Conservation (phyloP, 2,797 vertebrate species). For the Tragelaphus oryx region DNA sequence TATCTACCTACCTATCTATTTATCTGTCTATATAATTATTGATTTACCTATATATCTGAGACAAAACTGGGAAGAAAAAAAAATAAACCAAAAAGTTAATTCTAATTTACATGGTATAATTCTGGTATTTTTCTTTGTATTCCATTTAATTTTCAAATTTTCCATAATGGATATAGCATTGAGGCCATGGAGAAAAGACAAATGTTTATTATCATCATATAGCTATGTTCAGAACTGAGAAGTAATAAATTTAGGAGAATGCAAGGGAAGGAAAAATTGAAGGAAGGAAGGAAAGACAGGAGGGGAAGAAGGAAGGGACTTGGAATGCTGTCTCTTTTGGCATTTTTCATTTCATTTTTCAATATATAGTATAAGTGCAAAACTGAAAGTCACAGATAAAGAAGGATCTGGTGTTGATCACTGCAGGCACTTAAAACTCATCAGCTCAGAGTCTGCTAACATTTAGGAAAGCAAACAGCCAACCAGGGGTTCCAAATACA, state of each 20-base stretch:
- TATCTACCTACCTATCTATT: background rate
- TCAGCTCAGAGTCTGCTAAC: slow-evolving; percentile 78
- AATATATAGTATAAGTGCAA: background rate
- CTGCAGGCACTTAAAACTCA: slow-evolving; percentile 80
- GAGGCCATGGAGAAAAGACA: background rate
- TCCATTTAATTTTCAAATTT: background rate
- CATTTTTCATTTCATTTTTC: background rate
- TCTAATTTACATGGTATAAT: background rate
- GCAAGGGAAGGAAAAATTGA: background rate
- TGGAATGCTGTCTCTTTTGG: background rate
- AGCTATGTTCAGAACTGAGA: background rate
- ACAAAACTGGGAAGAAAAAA: background rate
- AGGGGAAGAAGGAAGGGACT: background rate
- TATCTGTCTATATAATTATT: background rate
- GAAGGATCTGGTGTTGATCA: slow-evolving; percentile 59
- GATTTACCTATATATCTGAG: background rate
- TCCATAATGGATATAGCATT: background rate
- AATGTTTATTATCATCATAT: background rate
- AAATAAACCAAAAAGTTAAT: background rate
- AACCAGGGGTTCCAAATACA: slow-evolving; percentile 78
- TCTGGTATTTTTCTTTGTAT: background rate
- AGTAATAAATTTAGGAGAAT: background rate
- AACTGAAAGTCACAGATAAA: background rate
- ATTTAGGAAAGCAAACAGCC: slow-evolving; percentile 83
- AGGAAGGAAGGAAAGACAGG: background rate